phyloP scores from a whole-genome alignment of 2,888 invertebrate species.

The Protodeltote pygarga region DNA sequence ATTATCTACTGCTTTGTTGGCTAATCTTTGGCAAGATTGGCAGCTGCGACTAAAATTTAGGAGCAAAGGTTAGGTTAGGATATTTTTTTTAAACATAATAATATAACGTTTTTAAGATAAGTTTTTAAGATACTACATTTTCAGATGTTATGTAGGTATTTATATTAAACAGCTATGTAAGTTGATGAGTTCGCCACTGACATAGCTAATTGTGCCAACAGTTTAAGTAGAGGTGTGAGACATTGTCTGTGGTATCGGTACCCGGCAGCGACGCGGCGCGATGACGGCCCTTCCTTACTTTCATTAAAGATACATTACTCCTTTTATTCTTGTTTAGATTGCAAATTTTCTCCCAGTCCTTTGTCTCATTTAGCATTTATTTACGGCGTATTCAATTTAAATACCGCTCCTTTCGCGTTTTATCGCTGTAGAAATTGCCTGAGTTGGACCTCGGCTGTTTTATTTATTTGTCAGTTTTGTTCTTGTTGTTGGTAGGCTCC shows the following conservation, averaged over 20 bases:
- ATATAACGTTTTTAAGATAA: too few relatives aligned
- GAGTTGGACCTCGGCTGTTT: slow-evolving; percentile 72
- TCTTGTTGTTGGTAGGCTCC: slow-evolving; percentile 63
- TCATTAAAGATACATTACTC: slow-evolving; percentile 81
- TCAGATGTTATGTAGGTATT: slow-evolving; percentile 3
- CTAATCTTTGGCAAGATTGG: too few relatives aligned
- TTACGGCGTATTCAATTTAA: slow-evolving; percentile 84
- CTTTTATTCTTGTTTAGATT: slow-evolving; percentile 81
- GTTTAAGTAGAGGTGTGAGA: slow-evolving; percentile 33
- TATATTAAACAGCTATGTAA: neutral
- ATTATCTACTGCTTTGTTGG: too few relatives aligned
- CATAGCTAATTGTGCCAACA: slow-evolving; percentile 38
- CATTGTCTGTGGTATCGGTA: slow-evolving; percentile 45
- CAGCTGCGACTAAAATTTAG: too few relatives aligned
- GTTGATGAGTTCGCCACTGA: slow-evolving; percentile 10
- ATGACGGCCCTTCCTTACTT: slow-evolving; percentile 61
- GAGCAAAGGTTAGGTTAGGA: too few relatives aligned
- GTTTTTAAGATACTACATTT: too few relatives aligned
- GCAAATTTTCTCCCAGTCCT: slow-evolving; percentile 79
- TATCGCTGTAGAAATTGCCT: slow-evolving; percentile 76
- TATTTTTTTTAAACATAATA: too few relatives aligned
- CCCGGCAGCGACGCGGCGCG: slow-evolving; percentile 42
- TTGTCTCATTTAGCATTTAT: slow-evolving; percentile 85
- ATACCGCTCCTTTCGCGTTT: slow-evolving; percentile 80
- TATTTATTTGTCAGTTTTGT: slow-evolving; percentile 79